Conservation (phyloP, 1,140 invertebrate species). For the Thaumetopoea pityocampa region DNA sequence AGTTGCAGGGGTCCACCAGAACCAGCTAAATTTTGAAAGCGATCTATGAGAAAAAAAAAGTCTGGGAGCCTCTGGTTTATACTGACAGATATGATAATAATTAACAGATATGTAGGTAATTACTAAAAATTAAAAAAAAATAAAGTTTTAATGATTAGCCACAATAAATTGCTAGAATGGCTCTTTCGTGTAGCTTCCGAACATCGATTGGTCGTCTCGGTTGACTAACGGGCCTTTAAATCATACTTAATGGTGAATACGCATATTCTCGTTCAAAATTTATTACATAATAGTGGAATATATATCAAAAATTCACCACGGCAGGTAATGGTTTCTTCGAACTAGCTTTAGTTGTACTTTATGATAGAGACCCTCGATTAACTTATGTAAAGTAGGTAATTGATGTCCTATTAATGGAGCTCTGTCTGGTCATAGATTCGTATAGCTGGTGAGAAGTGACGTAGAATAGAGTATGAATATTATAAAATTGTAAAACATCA, state of each 20-base stretch:
- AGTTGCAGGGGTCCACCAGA: too few relatives aligned
- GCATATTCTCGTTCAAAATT: slow-evolving; percentile 50
- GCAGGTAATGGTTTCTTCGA: slow-evolving; percentile 20
- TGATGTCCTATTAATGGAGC: slow-evolving; percentile 6
- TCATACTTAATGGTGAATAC: slow-evolving; percentile 54
- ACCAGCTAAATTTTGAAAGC: too few relatives aligned
- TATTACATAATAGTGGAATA: slow-evolving; percentile 43
- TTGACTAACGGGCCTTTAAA: slow-evolving; percentile 48
- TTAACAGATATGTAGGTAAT: slow-evolving; percentile 1
- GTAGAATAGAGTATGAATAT: too few relatives aligned
- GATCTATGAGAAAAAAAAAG: too few relatives aligned
- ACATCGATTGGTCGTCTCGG: slow-evolving; percentile 43
- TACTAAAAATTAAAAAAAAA: slow-evolving; percentile 13
- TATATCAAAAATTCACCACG: slow-evolving; percentile 35
- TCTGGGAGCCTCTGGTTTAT: too few relatives aligned
- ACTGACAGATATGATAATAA: slow-evolving; percentile 1
- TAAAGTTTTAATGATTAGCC: slow-evolving; percentile 8
- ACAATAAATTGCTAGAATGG: slow-evolving; percentile 13
- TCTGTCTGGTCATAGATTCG: not conserved
- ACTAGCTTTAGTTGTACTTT: slow-evolving; percentile 14
- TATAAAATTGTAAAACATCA: too few relatives aligned
- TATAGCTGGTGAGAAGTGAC: too few relatives aligned
- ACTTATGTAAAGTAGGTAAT: slow-evolving; percentile 9
- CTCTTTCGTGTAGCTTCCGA: slow-evolving; percentile 29
- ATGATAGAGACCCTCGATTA: slow-evolving; percentile 12